These are phyloP conservation scores for Limnephilus marmoratus DNA, from an alignment of 2,888 invertebrate genomes.

Conservation along the genomic window DNA sequence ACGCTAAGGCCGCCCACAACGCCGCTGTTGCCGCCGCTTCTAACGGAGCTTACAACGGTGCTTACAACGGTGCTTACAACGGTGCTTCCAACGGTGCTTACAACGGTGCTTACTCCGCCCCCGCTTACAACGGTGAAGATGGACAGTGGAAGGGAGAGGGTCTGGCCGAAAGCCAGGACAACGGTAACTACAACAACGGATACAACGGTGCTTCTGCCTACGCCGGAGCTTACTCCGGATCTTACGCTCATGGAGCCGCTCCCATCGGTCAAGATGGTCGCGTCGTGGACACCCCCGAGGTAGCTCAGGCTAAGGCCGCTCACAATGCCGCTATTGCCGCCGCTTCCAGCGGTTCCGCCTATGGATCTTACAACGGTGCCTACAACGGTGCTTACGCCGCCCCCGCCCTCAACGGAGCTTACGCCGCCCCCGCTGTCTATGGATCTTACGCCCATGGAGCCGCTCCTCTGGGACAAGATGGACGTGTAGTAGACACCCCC, in stretches of 20 bases:
- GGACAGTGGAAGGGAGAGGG: constrained; percentile 6
- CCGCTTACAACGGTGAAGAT: constrained; percentile 73
- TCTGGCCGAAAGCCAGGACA: constrained; percentile 2
- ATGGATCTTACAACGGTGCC: not conserved
- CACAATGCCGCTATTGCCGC: constrained; percentile 71
- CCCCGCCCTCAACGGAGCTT: constrained; percentile 62
- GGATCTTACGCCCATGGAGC: constrained; percentile 52
- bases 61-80: not conserved
- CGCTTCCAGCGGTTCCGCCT: not conserved
- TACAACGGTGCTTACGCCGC: not conserved
- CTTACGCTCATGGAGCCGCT: constrained; percentile 68
- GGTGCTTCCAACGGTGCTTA: not conserved
- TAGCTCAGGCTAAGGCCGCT: constrained; percentile 79
- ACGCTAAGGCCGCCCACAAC: constrained; percentile 66
- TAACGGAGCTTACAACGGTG: constrained; percentile 7
- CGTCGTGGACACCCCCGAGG: constrained; percentile 73
- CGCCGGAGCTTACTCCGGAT: not conserved
- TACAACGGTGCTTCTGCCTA: constrained; percentile 1
- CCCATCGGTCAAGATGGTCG: constrained; percentile 61
- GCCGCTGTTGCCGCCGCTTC: constrained; percentile 69
- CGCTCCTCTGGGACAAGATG: constrained; percentile 64
- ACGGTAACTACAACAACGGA: not conserved
- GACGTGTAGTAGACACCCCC: constrained; percentile 79
- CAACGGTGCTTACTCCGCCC: constrained; percentile 31
- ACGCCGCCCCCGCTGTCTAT: constrained; percentile 52